Evolutionary conservation across 2,113 vertebrate genomes (phyloP).

Genomic region (Tauraco erythrolophus): DNA sequence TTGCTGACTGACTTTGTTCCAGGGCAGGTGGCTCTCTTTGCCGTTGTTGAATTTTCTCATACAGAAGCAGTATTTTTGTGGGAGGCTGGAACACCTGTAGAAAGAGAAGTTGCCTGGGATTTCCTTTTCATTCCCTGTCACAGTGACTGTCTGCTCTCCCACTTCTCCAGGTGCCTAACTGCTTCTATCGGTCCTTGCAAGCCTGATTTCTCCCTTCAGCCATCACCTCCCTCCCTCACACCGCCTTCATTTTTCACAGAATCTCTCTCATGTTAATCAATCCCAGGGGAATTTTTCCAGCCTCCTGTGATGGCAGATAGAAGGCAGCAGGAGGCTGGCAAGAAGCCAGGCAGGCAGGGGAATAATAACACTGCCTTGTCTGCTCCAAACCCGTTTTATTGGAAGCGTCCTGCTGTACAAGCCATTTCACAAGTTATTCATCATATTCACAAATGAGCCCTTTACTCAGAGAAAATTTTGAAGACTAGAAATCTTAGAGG

Average conservation of each 20-base stretch:
- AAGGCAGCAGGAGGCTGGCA: conserved; percentile 12
- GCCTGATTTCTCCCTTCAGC: neutral
- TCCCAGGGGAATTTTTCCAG: neutral
- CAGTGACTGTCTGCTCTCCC: neutral
- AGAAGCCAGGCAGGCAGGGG: neutral
- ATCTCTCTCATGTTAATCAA: neutral
- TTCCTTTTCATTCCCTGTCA: neutral
- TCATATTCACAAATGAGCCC: neutral
- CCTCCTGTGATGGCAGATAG: neutral
- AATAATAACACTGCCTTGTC: neutral
- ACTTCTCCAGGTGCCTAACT: neutral
- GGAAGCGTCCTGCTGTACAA: neutral
- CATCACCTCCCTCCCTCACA: neutral
- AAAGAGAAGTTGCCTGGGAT: neutral
- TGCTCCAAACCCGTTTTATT: neutral
- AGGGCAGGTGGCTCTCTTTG: neutral
- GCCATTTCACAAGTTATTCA: neutral
- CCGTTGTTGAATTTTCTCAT: neutral
- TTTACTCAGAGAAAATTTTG: neutral
- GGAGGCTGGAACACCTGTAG: neutral
- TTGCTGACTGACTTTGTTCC: neutral
- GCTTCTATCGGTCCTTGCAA: neutral
- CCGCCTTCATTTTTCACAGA: neutral
- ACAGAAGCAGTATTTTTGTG: neutral
- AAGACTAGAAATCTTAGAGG: neutral